phyloP scores from a whole-genome alignment of 2,113 vertebrate species.

The Phaethornis superciliosus region DNA sequence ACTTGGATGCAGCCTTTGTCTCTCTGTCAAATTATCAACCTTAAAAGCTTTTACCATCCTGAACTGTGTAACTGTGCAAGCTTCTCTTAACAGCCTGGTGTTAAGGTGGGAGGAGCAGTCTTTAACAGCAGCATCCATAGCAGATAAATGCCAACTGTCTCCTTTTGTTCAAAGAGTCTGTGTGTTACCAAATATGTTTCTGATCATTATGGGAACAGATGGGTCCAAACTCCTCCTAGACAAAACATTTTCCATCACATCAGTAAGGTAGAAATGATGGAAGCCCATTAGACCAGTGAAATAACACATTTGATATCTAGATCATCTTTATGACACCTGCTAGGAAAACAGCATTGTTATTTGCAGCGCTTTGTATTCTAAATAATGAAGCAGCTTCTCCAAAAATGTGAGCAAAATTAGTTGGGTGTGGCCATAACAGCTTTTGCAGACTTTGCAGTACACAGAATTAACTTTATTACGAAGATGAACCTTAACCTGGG shows the following conservation, averaged over 20 bases:
- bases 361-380: neutral
- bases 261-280: neutral
- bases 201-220: slow-evolving; percentile 32
- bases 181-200: neutral
- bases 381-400: neutral
- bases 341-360: neutral
- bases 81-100: slow-evolving; percentile 12
- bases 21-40: neutral
- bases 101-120: neutral
- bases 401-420: slow-evolving; percentile 6
- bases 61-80: neutral
- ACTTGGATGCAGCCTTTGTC: neutral
- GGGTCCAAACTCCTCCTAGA: neutral
- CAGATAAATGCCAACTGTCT: slow-evolving; percentile 30
- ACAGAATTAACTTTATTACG: neutral
- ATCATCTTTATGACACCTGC: neutral
- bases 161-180: slow-evolving; percentile 15
- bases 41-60: slow-evolving; percentile 24
- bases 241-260: slow-evolving; percentile 34
- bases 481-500: neutral
- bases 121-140: slow-evolving; percentile 3
- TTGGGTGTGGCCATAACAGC: neutral
- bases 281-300: slow-evolving; percentile 27
- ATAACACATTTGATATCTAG: neutral
- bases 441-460: neutral